Evolutionary conservation across 2,113 vertebrate genomes (phyloP), one percentile per base, ranked within the genome.

Genomic region (Ophthalmolycus amberensis): DNA sequence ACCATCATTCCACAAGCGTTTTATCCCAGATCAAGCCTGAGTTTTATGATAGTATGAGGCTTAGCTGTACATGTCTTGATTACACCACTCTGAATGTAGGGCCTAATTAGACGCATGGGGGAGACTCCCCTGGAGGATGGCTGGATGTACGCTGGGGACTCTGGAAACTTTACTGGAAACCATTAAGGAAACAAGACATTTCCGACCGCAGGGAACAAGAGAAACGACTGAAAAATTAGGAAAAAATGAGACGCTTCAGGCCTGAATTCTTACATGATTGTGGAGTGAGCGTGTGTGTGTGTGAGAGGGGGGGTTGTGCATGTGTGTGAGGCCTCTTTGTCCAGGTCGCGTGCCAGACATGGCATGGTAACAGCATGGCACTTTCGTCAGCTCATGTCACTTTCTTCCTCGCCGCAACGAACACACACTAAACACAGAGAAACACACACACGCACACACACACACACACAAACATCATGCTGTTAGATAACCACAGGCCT

Each of bases 171-270:
- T 90, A 92, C 93, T 95, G 93, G 93, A 94, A 95, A 60, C 88
- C 80, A 94, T 95, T 94, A 93, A 93, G 91, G 91, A 92, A 94
- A 93, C 91, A 89, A 91, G 92, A 94, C 88, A 91, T 94, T 93
- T 95, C 93, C 90, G 89, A 94, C 91, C 88, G 68, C 93, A 94
- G 80, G 86, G 88, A 91, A 75, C 80, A 67, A 82, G 71, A 80
- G 82, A 88, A 88, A 82, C 80, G 38, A 65, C 76, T 83, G 65
- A 79, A 86, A 87, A 92, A 83, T 85, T 63, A 42, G 58, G 52
- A 71, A 65, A 82, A 89, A 91, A 77, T 63, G 32, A 74, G 81
- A 63, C 60, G 71, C 85, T 84, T 74, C 27, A 34, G 89, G 82
- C 69, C 74, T 74, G 67, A 88, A 83, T 77, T 82, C 54, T 86